phyloP scores from a whole-genome alignment of 2,797 vertebrate genomes.

The Poecilia wingei region DNA sequence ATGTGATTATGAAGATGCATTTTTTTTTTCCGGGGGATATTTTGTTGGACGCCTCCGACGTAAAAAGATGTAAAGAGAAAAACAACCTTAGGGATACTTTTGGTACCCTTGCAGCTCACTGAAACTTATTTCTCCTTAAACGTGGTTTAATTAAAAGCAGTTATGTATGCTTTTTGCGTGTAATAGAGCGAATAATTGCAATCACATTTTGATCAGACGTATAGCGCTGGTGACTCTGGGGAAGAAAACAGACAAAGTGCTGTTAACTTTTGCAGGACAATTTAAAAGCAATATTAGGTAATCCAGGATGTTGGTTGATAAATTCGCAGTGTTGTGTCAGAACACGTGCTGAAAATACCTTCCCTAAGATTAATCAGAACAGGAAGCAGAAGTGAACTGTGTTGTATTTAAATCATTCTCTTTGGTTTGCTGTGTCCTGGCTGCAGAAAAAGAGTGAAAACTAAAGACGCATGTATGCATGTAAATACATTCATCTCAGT shows the following conservation, averaged over 20 bases:
- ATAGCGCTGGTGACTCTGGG: not conserved
- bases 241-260: not conserved
- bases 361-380: not conserved
- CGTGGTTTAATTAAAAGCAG: not conserved
- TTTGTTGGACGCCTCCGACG: too few species aligned
- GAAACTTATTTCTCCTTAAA: not conserved
- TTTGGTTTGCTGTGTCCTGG: not conserved
- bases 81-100: not conserved
- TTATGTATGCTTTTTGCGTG: not conserved
- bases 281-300: not conserved
- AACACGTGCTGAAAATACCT: not conserved
- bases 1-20: not conserved
- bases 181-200: not conserved
- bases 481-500: not conserved
- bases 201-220: not conserved
- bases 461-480: not conserved
- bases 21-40: not conserved
- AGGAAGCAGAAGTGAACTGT: not conserved
- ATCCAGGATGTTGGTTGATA: not conserved
- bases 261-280: not conserved
- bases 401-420: not conserved
- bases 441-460: not conserved
- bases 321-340: not conserved
- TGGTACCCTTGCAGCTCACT: not conserved
- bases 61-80: not conserved